Percentiles rank a stretch among this genome's conserved stretches.
Conservation (phyloP, 1,140 invertebrate species). For the Drosophila kurseongensis region DNA sequence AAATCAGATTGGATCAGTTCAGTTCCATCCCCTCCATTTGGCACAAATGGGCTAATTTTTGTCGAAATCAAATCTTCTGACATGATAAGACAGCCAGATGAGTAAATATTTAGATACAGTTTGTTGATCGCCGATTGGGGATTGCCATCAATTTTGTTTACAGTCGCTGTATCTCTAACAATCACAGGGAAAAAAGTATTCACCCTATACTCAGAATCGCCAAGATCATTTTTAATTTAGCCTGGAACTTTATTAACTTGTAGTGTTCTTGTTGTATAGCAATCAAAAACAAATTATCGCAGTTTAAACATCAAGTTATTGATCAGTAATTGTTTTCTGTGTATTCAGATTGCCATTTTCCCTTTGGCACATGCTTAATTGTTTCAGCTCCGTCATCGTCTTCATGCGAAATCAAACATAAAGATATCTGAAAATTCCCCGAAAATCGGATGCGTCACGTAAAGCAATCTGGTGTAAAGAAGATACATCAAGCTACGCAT, state of each 20-base stretch:
- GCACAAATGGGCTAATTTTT: conserved; percentile 26
- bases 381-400: conserved; percentile 30
- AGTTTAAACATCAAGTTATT: not conserved
- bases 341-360: not conserved
- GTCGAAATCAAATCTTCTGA: conserved; percentile 20
- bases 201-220: not conserved
- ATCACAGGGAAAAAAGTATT: too few relatives aligned
- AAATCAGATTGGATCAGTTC: conserved; percentile 24
- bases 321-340: not conserved
- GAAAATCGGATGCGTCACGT: conserved; percentile 38
- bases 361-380: conserved; percentile 5
- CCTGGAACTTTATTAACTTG: not conserved
- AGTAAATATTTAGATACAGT: conserved; percentile 53
- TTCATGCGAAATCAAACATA: conserved; percentile 18
- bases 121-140: conserved; percentile 3
- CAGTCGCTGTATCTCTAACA: too few relatives aligned
- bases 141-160: not conserved
- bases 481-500: conserved; percentile 18
- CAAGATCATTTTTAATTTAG: too few relatives aligned
- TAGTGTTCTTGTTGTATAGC: not conserved
- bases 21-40: conserved; percentile 29
- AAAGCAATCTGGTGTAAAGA: conserved; percentile 1
- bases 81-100: conserved; percentile 24
- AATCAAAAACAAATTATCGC: too few relatives aligned
- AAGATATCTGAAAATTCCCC: conserved; percentile 35